A percentile compares a stretch with the other conserved stretches of the same genome.
These are phyloP conservation scores for Heliconius himera DNA, from an alignment of 1,140 invertebrate species.

Conservation along the genomic window DNA sequence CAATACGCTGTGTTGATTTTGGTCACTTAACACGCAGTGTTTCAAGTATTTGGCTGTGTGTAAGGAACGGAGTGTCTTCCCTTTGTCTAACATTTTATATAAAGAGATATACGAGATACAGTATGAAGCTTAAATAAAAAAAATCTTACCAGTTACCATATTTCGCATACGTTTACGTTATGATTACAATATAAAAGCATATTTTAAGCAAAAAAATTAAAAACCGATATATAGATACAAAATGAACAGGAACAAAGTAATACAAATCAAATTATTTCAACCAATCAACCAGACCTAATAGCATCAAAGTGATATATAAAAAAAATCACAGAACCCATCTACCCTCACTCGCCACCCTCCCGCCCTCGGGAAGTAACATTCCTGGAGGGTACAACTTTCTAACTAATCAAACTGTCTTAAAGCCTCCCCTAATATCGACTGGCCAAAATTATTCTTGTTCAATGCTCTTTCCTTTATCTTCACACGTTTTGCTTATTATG, in stretches of 20 bases:
- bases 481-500: not conserved
- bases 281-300: constrained; percentile 16
- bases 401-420: constrained; percentile 75
- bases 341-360: not conserved
- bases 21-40: too few relatives aligned
- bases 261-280: constrained; percentile 4
- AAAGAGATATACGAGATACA: too few relatives aligned
- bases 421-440: constrained; percentile 60
- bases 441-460: constrained; percentile 57
- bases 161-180: too few relatives aligned
- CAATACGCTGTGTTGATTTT: too few relatives aligned
- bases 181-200: too few relatives aligned
- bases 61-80: too few relatives aligned
- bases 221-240: not conserved
- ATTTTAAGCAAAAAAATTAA: too few relatives aligned
- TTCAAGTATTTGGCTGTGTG: too few relatives aligned
- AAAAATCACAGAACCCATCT: constrained; percentile 17
- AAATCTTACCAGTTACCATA: too few relatives aligned
- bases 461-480: not conserved
- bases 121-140: too few relatives aligned
- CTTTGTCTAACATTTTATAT: too few relatives aligned
- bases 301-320: constrained; percentile 21
- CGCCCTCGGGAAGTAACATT: constrained; percentile 32
- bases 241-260: not conserved
- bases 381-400: constrained; percentile 52